Evolutionary conservation across 2,797 vertebrate genomes (phyloP), one percentile per base, ranked within the genome.

Genomic region (Natrix natrix): DNA sequence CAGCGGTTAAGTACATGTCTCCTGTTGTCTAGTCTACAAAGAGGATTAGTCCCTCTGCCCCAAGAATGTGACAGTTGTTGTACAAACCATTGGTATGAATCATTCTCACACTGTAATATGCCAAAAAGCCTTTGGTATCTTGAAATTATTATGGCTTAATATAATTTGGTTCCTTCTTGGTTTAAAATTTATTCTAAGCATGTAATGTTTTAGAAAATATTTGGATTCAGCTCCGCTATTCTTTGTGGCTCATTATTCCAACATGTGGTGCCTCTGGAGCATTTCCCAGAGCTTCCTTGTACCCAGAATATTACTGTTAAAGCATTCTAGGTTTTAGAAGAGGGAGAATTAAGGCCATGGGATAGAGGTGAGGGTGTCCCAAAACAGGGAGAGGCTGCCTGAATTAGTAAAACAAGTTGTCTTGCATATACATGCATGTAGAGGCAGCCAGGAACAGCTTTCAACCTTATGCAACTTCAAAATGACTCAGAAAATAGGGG

Each of bases 141-240:
- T 43, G 26, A 90, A 90, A 87, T 24, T 48, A 54, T 54, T 90
- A 57, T 86, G 24, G 26, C 74, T 88, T 89, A 90, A 32, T 22
- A 56, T 93, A 66, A 52, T 37, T 57, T 90, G 83, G 48, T 52
- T 88, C 26, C 16, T 28, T 43, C 48, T 59, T 78, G 61, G 52
- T 91, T 91, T 91, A 17, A 93, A 78, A 87, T 52, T 52, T 83
- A 52, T 59, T 59, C 37, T 90, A 55, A 57, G 88, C 63, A 93
- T 87, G 57, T 59, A 90, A 86, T 48, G 32, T 88, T 87, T 87
- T 24, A 32, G 74, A 63, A 87, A 55, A 86, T 54, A 87, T 66
- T 43, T 66, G 28, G 43, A 24, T 90, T 48, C 54, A 11, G 78
- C 63, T 90, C 13, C 24, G 5, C 56, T n/a, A 28, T 32, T 61